Conservation (phyloP, 2,888 invertebrate species). For the Entomobrya proxima region DNA sequence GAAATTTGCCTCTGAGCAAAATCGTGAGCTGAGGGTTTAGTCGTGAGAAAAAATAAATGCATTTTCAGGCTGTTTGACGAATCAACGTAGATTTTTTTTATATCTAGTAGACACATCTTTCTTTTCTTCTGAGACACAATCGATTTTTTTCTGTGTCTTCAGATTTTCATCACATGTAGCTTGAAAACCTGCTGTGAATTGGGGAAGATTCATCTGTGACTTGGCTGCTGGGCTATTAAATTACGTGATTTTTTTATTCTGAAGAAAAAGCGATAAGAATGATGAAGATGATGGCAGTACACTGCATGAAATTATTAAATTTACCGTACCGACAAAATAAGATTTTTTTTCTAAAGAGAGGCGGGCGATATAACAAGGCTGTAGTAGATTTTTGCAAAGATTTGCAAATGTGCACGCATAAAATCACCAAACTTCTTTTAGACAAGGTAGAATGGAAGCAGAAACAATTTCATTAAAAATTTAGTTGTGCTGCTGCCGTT, state of each 20-base stretch:
- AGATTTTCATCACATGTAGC: slow-evolving; percentile 2
- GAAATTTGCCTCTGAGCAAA: slow-evolving; percentile 64
- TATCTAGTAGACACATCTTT: slow-evolving; percentile 14
- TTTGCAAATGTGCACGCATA: too few relatives aligned
- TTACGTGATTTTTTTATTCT: background rate
- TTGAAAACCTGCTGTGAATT: slow-evolving; percentile 49
- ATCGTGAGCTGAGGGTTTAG: slow-evolving; percentile 57
- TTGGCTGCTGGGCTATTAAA: slow-evolving; percentile 33
- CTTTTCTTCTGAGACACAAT: background rate
- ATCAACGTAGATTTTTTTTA: slow-evolving; percentile 51
- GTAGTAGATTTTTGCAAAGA: slow-evolving; percentile 1
- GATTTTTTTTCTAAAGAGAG: slow-evolving; percentile 27
- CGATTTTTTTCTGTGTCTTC: slow-evolving; percentile 36
- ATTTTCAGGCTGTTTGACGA: slow-evolving; percentile 61
- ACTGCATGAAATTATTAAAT: slow-evolving; percentile 64
- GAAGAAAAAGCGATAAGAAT: background rate
- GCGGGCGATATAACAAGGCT: slow-evolving; percentile 37
- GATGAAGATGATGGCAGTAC: slow-evolving; percentile 17
- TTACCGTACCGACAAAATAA: slow-evolving; percentile 55
- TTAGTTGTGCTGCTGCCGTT: too few relatives aligned
- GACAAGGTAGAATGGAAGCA: too few relatives aligned
- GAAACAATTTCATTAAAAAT: too few relatives aligned
- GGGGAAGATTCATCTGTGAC: slow-evolving; percentile 31
- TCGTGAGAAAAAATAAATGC: slow-evolving; percentile 68
- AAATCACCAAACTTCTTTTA: too few relatives aligned